phyloP scores from a whole-genome alignment of 2,797 vertebrate genomes.

The Sardinella longiceps region DNA sequence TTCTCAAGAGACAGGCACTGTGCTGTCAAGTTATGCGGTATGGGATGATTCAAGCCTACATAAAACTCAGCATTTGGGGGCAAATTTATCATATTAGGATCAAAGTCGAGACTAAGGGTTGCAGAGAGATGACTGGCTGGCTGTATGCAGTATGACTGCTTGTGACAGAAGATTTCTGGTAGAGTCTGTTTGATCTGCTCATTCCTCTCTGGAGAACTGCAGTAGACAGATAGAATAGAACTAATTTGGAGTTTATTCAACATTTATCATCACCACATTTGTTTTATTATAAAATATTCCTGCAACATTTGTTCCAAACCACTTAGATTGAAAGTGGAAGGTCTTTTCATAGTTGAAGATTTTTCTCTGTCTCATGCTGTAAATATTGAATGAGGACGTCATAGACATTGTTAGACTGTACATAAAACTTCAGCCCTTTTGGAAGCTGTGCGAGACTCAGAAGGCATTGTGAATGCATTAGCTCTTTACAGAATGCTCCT shows the following conservation, averaged over 20 bases:
- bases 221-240: background rate
- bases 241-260: background rate
- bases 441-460: background rate
- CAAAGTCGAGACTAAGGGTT: background rate
- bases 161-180: background rate
- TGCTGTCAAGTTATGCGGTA: background rate
- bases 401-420: background rate
- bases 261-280: background rate
- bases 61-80: background rate
- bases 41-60: background rate
- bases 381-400: background rate
- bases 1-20: no score
- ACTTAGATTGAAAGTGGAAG: background rate
- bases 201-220: background rate
- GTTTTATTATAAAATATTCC: background rate
- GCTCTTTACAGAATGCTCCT: background rate
- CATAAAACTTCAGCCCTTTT: background rate
- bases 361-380: background rate
- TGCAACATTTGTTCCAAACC: background rate
- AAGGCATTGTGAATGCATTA: background rate
- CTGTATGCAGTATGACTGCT: background rate
- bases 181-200: background rate
- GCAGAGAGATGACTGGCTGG: background rate
- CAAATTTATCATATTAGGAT: conserved; percentile 5
- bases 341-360: background rate